Conservation (phyloP, 2,888 invertebrate genomes). For the Drosophila pseudotakahashii region DNA sequence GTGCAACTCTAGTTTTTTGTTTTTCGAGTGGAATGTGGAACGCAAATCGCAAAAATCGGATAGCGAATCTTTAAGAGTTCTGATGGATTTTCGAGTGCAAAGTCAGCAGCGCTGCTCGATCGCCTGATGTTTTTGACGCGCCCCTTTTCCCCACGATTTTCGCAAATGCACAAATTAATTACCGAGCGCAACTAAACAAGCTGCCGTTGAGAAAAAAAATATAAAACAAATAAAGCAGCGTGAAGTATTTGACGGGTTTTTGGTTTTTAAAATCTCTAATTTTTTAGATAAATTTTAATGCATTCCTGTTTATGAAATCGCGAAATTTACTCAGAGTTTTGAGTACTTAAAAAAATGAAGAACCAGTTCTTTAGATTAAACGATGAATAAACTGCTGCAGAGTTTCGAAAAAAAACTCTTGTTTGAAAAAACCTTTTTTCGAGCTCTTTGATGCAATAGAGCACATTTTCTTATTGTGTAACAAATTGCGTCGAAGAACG, state of each 20-base stretch:
- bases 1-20: slow-evolving; percentile 29
- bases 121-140: slow-evolving; percentile 43
- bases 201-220: slow-evolving; percentile 37
- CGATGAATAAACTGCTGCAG: background rate
- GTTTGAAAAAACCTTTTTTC: background rate
- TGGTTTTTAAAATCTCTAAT: background rate
- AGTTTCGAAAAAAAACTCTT: too few species aligned
- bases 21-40: slow-evolving; percentile 13
- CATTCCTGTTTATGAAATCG: too few species aligned
- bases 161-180: slow-evolving; percentile 36
- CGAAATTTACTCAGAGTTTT: too few species aligned
- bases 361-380: background rate
- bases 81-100: slow-evolving; percentile 26
- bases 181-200: slow-evolving; percentile 37
- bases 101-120: slow-evolving; percentile 47
- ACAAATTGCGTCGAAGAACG: slow-evolving; percentile 60
- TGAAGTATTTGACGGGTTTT: background rate
- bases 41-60: background rate
- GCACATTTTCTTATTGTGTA: slow-evolving; percentile 64
- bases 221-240: slow-evolving; percentile 20
- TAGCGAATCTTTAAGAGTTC: slow-evolving; percentile 21
- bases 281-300: background rate
- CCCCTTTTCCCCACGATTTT: slow-evolving; percentile 28
- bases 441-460: background rate
- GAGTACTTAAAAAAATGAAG: too few species aligned